Conservation (phyloP, 2,888 invertebrate genomes). For the Antheraea yamamai region DNA sequence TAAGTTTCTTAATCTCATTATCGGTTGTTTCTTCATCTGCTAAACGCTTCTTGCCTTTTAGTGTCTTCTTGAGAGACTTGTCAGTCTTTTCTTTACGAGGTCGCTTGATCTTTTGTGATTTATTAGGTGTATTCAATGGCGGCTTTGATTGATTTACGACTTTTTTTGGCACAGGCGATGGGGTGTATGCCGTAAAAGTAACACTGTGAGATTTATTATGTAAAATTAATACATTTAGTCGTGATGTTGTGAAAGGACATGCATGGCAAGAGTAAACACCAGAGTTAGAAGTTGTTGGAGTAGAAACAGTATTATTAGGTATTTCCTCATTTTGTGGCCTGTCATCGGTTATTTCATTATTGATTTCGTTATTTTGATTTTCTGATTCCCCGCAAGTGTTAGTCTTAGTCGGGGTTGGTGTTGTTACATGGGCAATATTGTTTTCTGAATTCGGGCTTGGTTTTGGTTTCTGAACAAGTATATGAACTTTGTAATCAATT, state of each 20-base stretch:
- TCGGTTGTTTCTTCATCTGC: constrained; percentile 55
- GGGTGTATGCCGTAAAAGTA: constrained; percentile 73
- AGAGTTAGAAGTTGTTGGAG: constrained; percentile 44
- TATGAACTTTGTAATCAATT: constrained; percentile 84
- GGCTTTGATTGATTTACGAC: constrained; percentile 35
- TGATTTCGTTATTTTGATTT: constrained; percentile 33
- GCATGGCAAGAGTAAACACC: constrained; percentile 83
- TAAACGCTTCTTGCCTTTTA: constrained; percentile 63
- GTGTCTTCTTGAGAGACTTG: constrained; percentile 58
- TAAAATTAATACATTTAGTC: constrained; percentile 87
- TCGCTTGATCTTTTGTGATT: constrained; percentile 57
- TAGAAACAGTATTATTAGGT: constrained; percentile 34
- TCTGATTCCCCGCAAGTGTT: constrained; percentile 45
- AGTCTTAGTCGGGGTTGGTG: constrained; percentile 53
- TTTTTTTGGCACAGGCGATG: constrained; percentile 69
- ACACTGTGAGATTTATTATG: constrained; percentile 87
- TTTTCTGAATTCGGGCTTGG: constrained; percentile 45
- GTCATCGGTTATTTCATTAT: constrained; percentile 36
- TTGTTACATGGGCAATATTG: constrained; percentile 36
- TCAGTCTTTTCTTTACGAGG: constrained; percentile 62
- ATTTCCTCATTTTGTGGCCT: constrained; percentile 34
- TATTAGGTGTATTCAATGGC: constrained; percentile 49
- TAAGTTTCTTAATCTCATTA: constrained; percentile 70
- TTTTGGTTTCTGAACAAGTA: constrained; percentile 82
- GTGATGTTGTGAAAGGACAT: constrained; percentile 85